phyloP scores from a whole-genome alignment of 1,140 invertebrate species.

The Ostrea denselamellosa region DNA sequence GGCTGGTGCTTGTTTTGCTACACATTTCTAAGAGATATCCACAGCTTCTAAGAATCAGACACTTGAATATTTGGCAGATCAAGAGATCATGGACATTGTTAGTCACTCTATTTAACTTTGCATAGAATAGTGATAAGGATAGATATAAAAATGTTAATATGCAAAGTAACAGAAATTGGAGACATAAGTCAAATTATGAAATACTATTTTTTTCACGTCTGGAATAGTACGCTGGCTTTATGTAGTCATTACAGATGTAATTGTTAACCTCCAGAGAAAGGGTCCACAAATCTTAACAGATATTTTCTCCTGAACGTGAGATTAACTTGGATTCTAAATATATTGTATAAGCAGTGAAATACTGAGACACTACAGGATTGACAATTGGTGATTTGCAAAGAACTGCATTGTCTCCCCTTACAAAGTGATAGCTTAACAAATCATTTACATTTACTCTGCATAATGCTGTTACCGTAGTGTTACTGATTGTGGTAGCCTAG shows the following conservation, averaged over 20 bases:
- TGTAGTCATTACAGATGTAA: not conserved
- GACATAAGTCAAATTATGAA: not conserved
- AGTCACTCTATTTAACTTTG: no score
- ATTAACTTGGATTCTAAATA: not conserved
- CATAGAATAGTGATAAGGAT: not conserved
- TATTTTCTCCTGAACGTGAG: not conserved
- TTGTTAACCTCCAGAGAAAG: not conserved
- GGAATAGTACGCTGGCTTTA: slow-evolving; percentile 5
- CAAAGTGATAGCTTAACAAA: not conserved
- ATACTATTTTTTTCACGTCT: not conserved
- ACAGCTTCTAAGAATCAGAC: no score
- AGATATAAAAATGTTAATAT: not conserved
- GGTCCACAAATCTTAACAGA: not conserved
- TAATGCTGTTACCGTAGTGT: no score
- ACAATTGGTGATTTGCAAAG: not conserved
- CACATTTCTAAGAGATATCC: no score
- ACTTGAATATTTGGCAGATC: no score
- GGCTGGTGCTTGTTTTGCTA: no score
- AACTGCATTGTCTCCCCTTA: no score
- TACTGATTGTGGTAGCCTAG: no score
- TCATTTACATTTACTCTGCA: no score
- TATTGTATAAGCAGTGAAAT: not conserved
- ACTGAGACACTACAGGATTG: not conserved
- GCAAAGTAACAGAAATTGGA: not conserved
- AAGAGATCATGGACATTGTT: no score